These are phyloP conservation scores for Amblyornis subalaris DNA, from an alignment of 2,113 vertebrate genomes.

Conservation along the genomic window DNA sequence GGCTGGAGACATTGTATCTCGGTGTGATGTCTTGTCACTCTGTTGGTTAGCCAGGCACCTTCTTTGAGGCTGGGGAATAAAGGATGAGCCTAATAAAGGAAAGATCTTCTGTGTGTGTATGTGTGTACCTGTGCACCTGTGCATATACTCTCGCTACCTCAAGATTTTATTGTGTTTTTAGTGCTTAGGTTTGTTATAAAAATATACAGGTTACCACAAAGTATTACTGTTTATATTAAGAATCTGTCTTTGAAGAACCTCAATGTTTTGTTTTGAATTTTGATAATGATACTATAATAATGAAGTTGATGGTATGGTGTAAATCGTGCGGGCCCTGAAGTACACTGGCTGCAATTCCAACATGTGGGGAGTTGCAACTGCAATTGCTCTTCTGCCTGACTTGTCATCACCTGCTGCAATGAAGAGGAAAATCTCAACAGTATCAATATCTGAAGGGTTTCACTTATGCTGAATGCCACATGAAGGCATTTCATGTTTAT, in stretches of 20 bases:
- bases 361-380: not conserved
- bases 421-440: slow-evolving; percentile 1
- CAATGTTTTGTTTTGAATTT: not conserved
- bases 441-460: not conserved
- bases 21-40: not conserved
- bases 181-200: not conserved
- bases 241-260: not conserved
- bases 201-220: not conserved
- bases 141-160: not conserved
- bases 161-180: not conserved
- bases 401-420: not conserved
- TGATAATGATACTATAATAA: not conserved
- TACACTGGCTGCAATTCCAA: not conserved
- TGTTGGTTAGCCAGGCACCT: not conserved
- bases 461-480: not conserved
- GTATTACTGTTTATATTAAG: not conserved
- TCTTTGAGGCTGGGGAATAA: not conserved
- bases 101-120: not conserved
- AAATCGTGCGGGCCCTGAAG: not conserved
- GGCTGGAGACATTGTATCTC: not conserved
- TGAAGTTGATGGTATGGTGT: not conserved
- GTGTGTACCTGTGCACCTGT: not conserved
- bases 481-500: not conserved
- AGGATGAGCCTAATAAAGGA: not conserved
- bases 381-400: not conserved